Conservation (phyloP, 92 coral and sea anemone species). For the Zoanthus gigantus region DNA sequence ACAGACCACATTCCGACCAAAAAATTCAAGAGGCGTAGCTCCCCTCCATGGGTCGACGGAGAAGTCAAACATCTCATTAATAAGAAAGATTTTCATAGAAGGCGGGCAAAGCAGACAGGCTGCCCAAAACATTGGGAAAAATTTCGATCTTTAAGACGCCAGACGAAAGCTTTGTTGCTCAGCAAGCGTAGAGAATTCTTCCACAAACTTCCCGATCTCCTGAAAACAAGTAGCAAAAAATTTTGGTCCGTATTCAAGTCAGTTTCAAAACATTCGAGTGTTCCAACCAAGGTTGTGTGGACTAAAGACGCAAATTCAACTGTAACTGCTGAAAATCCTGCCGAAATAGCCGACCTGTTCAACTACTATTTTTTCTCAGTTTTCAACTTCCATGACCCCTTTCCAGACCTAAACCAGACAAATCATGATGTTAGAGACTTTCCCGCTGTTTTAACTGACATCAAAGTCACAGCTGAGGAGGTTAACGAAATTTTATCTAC, state of each 20-base stretch:
- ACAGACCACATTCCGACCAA: no score
- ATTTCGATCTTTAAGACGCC: neutral
- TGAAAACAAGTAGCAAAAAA: constrained; percentile 2
- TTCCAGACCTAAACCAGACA: neutral
- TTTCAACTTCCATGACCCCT: neutral
- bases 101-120: no score
- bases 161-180: neutral
- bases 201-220: neutral
- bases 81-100: no score
- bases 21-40: no score
- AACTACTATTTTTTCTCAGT: constrained; percentile 2
- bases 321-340: constrained; percentile 5
- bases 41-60: no score
- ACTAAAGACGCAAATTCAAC: neutral
- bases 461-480: no score
- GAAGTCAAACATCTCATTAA: no score
- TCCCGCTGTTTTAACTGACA: no score
- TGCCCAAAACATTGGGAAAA: neutral
- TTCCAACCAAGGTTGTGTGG: neutral
- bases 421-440: neutral
- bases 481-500: no score
- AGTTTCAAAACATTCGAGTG: neutral
- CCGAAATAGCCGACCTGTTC: constrained; percentile 5
- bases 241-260: constrained; percentile 14
- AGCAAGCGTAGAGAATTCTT: neutral